A percentile compares a stretch with the other conserved stretches of the same genome.
These are phyloP conservation scores for Luperina nickerlii DNA, from an alignment of 2,888 invertebrate genomes.

Conservation along the genomic window DNA sequence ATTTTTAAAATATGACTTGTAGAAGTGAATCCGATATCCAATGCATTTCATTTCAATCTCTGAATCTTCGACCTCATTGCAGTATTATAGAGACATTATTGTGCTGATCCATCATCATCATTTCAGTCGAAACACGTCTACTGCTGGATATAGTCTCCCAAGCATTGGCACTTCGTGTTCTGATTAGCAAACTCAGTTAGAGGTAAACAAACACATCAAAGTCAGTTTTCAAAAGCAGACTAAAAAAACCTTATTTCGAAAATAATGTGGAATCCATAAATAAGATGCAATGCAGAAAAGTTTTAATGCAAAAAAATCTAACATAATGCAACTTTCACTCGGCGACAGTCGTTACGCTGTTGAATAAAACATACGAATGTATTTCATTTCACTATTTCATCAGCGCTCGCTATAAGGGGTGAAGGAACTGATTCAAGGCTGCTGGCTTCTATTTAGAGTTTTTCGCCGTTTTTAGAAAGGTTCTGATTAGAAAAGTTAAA, in stretches of 20 bases:
- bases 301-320: slow-evolving; percentile 61
- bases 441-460: slow-evolving; percentile 17
- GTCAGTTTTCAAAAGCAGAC: slow-evolving; percentile 1
- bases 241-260: slow-evolving; percentile 14
- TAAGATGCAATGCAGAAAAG: slow-evolving; percentile 50
- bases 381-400: slow-evolving; percentile 69
- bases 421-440: slow-evolving; percentile 54
- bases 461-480: neutral
- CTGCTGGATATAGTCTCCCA: neutral
- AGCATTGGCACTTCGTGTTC: neutral
- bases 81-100: neutral
- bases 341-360: slow-evolving; percentile 62
- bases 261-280: slow-evolving; percentile 47
- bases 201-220: slow-evolving; percentile 8
- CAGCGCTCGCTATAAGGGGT: slow-evolving; percentile 54
- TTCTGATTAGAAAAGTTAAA: neutral
- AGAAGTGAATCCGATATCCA: no score
- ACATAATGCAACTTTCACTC: slow-evolving; percentile 64
- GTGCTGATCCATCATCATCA: neutral
- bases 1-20: no score
- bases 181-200: neutral
- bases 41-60: no score
- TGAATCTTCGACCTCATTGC: neutral
- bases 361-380: slow-evolving; percentile 71
- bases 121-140: neutral